A percentile compares a stretch with the other conserved stretches of the same genome.
Evolutionary conservation across 2,797 vertebrate genomes (phyloP).

Genomic region (Macropus fuliginosus): DNA sequence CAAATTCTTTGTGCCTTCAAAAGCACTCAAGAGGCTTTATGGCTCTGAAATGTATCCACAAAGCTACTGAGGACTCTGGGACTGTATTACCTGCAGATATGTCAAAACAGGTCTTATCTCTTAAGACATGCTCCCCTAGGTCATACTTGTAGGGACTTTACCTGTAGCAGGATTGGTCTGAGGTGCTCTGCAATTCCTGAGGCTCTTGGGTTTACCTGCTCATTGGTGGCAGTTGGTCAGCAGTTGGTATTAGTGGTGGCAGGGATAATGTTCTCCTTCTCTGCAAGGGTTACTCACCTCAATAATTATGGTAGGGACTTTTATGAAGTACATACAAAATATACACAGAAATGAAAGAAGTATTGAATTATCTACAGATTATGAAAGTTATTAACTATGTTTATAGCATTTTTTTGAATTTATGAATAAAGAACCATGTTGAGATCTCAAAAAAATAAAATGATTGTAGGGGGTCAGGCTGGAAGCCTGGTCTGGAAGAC

Average conservation of each 20-base stretch:
- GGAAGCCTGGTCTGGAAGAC: neutral
- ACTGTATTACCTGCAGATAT: neutral
- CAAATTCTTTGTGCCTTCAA: slow-evolving; percentile 48
- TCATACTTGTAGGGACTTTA: neutral
- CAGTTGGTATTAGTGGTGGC: neutral
- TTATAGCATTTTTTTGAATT: no score
- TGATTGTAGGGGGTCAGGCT: neutral
- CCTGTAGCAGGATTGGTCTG: neutral
- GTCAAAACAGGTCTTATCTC: neutral
- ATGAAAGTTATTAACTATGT: no score
- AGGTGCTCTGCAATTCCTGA: neutral
- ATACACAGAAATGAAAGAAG: no score
- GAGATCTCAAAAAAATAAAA: neutral
- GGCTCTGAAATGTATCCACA: slow-evolving; percentile 25
- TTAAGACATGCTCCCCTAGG: neutral
- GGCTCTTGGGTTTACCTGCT: neutral
- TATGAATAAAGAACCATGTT: no score
- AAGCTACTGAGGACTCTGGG: neutral
- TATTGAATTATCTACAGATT: no score
- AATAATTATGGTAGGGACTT: neutral
- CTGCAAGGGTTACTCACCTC: neutral
- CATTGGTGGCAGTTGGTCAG: neutral
- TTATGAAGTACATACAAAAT: no score
- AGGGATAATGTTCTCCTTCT: neutral
- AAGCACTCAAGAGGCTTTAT: slow-evolving; percentile 17